Evolutionary conservation across 2,113 vertebrate species (phyloP).

Genomic region (Elephantulus edwardii): DNA sequence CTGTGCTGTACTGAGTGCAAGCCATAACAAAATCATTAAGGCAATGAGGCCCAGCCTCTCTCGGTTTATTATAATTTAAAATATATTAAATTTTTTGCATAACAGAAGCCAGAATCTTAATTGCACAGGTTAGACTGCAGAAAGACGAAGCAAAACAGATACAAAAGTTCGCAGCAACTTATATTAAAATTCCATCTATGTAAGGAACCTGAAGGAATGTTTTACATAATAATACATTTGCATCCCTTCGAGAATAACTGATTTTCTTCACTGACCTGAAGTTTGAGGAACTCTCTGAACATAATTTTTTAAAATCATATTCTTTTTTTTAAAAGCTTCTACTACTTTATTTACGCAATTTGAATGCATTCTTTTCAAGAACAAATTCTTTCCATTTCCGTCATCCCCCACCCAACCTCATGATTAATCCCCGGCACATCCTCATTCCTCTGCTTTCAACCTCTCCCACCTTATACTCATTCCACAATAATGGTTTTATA

Average conservation of each 20-base stretch:
- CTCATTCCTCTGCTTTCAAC: no score
- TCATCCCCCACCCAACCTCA: no score
- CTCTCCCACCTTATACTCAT: no score
- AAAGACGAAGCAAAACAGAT: background rate
- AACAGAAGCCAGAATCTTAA: slow-evolving; percentile 52
- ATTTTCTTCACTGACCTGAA: background rate
- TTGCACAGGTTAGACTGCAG: background rate
- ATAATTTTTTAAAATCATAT: no score
- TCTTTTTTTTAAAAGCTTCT: no score
- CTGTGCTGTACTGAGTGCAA: background rate
- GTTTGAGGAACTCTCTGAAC: slow-evolving; percentile 1
- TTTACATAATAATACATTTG: background rate
- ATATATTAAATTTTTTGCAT: slow-evolving; percentile 63
- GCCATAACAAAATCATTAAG: background rate
- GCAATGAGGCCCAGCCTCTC: background rate
- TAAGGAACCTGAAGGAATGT: slow-evolving; percentile 1
- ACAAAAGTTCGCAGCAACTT: slow-evolving; percentile 33
- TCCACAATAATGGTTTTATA: no score
- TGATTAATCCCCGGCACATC: no score
- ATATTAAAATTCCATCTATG: slow-evolving; percentile 49
- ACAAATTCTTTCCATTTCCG: no score
- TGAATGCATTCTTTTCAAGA: no score
- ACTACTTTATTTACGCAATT: no score
- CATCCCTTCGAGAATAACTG: background rate
- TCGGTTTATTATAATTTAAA: slow-evolving; percentile 68